A percentile compares a stretch with the other conserved stretches of the same genome.
These are phyloP conservation scores for Manis crassicaudata DNA, from an alignment of 2,797 vertebrate species.

Conservation along the genomic window DNA sequence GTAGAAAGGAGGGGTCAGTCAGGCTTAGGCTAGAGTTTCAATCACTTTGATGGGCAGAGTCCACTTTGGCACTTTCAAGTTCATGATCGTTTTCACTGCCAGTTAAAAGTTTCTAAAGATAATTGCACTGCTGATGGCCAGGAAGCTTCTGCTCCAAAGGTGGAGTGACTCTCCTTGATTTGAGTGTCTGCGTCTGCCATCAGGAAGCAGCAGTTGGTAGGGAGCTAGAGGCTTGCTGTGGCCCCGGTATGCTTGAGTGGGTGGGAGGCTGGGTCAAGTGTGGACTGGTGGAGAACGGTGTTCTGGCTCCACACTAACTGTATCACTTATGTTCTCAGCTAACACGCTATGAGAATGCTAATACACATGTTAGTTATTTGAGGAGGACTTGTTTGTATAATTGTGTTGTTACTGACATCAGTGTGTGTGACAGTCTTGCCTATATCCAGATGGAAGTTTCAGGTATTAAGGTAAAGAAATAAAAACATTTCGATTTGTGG, in stretches of 20 bases:
- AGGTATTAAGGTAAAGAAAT: conserved; percentile 42
- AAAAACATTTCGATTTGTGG: conserved; percentile 54
- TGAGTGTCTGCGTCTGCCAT: neutral
- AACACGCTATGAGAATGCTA: neutral
- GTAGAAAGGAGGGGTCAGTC: neutral
- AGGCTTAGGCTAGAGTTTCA: neutral
- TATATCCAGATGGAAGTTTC: conserved; percentile 31
- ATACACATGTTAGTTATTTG: neutral
- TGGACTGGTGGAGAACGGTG: neutral
- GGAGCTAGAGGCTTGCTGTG: neutral
- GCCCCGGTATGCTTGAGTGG: neutral
- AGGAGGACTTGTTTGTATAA: conserved; percentile 8
- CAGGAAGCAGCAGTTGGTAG: neutral
- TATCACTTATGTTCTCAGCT: neutral
- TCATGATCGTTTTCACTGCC: neutral
- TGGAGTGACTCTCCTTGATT: neutral
- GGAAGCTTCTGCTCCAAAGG: neutral
- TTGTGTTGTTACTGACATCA: conserved; percentile 14
- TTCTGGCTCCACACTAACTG: neutral
- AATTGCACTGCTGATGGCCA: neutral
- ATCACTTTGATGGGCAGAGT: neutral
- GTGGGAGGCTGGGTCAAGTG: neutral
- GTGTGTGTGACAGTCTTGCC: neutral
- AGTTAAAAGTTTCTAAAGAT: neutral
- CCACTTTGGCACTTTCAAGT: neutral